These are phyloP conservation scores for Camponotus fellah DNA, from an alignment of 2,888 invertebrate species.

Conservation along the genomic window DNA sequence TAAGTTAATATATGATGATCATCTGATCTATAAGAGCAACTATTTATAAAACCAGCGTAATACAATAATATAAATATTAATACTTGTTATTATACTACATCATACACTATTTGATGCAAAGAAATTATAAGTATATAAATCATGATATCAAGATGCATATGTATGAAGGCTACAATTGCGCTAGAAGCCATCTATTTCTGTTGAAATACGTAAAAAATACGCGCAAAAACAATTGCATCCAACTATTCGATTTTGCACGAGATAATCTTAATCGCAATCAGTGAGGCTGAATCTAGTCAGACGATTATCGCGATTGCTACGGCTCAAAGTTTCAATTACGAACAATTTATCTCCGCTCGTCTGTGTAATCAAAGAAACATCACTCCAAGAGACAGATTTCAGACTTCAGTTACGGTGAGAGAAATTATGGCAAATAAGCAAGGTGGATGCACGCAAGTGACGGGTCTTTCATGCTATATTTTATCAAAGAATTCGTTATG, in stretches of 20 bases:
- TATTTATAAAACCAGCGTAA: constrained; percentile 20
- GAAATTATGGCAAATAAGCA: constrained; percentile 58
- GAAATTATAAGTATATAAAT: constrained; percentile 15
- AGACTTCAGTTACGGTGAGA: constrained; percentile 46
- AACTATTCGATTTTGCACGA: constrained; percentile 36
- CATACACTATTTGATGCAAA: not conserved
- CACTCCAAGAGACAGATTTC: constrained; percentile 64
- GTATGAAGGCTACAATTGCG: not conserved
- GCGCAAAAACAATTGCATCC: constrained; percentile 10
- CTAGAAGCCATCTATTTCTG: not conserved
- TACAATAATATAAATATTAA: not conserved
- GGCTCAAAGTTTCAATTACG: constrained; percentile 68
- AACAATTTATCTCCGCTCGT: constrained; percentile 66
- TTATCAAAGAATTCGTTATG: not conserved
- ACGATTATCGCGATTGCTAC: constrained; percentile 67
- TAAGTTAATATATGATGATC: constrained; percentile 7
- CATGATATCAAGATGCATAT: not conserved
- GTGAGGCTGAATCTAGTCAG: constrained; percentile 59
- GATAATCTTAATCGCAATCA: constrained; percentile 71
- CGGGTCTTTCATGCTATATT: constrained; percentile 23
- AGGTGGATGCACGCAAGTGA: constrained; percentile 63
- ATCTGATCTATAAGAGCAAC: not conserved
- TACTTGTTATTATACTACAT: not conserved
- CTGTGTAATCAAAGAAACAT: constrained; percentile 71
- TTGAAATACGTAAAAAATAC: not conserved